These are phyloP conservation scores for Epistrophe grossulariae DNA, from an alignment of 2,888 invertebrate genomes.

Conservation along the genomic window DNA sequence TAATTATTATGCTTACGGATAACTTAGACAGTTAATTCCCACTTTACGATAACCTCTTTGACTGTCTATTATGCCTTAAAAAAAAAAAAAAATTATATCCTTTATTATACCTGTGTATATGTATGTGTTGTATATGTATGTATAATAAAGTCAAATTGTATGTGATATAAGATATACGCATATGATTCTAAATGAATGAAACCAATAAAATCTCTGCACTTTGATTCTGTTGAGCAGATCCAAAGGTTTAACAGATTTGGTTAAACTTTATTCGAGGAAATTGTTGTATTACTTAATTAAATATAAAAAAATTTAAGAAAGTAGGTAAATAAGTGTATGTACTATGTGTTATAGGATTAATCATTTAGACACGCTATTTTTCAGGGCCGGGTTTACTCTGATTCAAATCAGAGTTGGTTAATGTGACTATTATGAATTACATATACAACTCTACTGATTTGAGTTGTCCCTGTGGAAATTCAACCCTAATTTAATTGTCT, in stretches of 20 bases:
- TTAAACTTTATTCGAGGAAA: slow-evolving; percentile 16
- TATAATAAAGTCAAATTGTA: slow-evolving; percentile 12
- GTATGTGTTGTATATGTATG: not conserved
- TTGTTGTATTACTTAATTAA: not conserved
- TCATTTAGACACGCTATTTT: no score
- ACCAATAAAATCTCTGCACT: not conserved
- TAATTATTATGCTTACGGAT: not conserved
- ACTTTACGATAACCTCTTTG: slow-evolving; percentile 39
- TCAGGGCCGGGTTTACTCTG: no score
- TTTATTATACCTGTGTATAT: slow-evolving; percentile 8
- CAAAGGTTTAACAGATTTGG: not conserved
- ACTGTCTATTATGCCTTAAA: slow-evolving; percentile 42
- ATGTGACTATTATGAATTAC: no score
- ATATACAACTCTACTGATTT: no score
- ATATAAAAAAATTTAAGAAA: not conserved
- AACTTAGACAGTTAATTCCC: not conserved
- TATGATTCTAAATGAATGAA: slow-evolving; percentile 13
- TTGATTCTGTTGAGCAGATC: slow-evolving; percentile 1
- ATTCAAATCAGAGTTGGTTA: no score
- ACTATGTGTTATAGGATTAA: no score
- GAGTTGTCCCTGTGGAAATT: no score
- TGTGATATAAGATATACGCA: slow-evolving; percentile 11
- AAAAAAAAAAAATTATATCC: not conserved
- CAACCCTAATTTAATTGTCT: no score
- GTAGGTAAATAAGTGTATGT: not conserved